Base-by-base conservation (phyloP, 1,140 invertebrate genomes). In the Polypedilum vanderplanki region DNA sequence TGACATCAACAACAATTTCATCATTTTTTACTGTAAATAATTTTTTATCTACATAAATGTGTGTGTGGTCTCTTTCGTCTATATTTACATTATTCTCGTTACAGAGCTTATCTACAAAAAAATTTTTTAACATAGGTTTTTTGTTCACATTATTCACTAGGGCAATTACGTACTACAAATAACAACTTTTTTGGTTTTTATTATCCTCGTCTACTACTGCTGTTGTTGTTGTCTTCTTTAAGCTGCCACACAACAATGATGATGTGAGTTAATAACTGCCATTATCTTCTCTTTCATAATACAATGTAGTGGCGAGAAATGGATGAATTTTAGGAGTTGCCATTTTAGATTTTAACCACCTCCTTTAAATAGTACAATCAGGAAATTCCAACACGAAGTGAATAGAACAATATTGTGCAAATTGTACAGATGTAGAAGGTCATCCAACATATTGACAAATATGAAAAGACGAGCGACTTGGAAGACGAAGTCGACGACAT, bases 321-420 rank as follows among this genome's bases (percentile, higher is more conserved):
- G 65, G 8, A 17, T 70, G 5, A 18, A 5, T 20, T 22, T 3
- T 18, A 70, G 65, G 65, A 70, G 17, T 1, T 70, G 65, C 17
- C 17, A 70, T 20, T 20, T 70, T 70, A 70, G 17, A 70, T 70
- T 18, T 70, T 70, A 22, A 70, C 65, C 8, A 70, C 65, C 65
- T 70, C 65, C 65, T 70, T 70, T 22, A 70, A 70, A 22, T 70
- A 70, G 65, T 70, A 70, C 18, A 70, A 70, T 70, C 65, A 70
- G 65, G 65, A 70, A 70, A 70, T 70, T 70, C 65, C 65, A 18
- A 70, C 65, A 70, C 65, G 65, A 8, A 70, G 20, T 70, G 65
- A 70, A 18, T 70, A 70, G 20, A 70, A 70, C 18, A 70, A 70
- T 70, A 70, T 70, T 18, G 65, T 70, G 20, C 65, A 70, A 20